These are phyloP conservation scores for Chloroclysta siterata DNA, from an alignment of 2,888 invertebrate genomes.

Conservation along the genomic window DNA sequence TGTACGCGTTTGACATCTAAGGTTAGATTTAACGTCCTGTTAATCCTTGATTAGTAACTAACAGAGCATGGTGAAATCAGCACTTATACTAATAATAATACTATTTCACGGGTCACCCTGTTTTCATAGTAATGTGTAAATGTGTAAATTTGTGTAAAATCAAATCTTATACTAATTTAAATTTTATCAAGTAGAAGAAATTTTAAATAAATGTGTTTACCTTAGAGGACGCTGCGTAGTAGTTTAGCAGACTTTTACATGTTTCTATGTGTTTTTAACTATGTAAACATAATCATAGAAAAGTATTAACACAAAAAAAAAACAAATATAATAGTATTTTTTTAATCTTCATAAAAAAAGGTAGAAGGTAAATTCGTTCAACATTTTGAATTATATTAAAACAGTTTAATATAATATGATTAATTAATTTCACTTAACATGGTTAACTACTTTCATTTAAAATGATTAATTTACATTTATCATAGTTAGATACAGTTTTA, in stretches of 20 bases:
- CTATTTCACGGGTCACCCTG: too few relatives aligned
- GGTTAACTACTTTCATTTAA: conserved; percentile 10
- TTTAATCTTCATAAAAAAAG: too few relatives aligned
- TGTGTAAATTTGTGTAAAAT: not conserved
- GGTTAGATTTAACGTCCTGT: too few relatives aligned
- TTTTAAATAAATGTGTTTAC: conserved; percentile 25
- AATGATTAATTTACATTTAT: not conserved
- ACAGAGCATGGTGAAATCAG: too few relatives aligned
- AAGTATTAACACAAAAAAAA: conserved; percentile 10
- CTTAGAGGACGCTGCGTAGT: not conserved
- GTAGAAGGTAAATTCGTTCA: too few relatives aligned
- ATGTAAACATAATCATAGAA: conserved; percentile 9
- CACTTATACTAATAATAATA: too few relatives aligned
- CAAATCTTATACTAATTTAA: not conserved
- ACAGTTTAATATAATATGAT: too few relatives aligned
- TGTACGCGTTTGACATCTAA: too few relatives aligned
- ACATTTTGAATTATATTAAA: too few relatives aligned
- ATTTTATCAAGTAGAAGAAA: not conserved
- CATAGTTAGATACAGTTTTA: not conserved
- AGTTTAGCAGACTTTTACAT: conserved; percentile 7
- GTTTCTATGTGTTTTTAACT: conserved; percentile 4
- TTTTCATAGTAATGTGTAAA: not conserved
- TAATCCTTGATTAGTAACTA: too few relatives aligned
- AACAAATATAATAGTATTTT: not conserved
- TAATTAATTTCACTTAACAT: conserved; percentile 1